Evolutionary conservation across 2,888 invertebrate species (phyloP), one percentile per base, ranked within the genome.

Genomic region (Clanis bilineata): DNA sequence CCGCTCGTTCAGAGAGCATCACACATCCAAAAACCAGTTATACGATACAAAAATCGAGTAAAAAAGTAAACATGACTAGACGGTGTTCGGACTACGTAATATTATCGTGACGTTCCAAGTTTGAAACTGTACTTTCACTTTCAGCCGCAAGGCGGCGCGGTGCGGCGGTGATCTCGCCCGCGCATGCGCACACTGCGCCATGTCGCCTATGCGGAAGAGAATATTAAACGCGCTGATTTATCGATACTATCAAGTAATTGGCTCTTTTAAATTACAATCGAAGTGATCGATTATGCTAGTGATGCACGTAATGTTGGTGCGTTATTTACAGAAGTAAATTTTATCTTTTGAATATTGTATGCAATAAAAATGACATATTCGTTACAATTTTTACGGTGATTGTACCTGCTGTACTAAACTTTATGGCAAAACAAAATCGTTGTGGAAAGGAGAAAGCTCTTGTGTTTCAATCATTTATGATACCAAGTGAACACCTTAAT

Each of bases 61-160:
- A 66, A 67, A 69, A 73, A 68, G 66, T 69, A 70, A 71, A 71
- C 65, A 66, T 63, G 57, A 56, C 58, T 64, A 68, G 68, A 62
- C 62, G 68, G 66, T 64, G 61, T 58, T 51, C 57, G 61, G 56
- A 18, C 65, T 64, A 70, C 75, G 77, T 79, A 80, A 79, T 76
- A 70, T 51, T 76, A 70, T 51, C 32, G 69, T 80, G 81, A 81
- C 81, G 82, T 77, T 74, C 67, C 64, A 71, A 69, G 76, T 77
- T 79, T 76, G 72, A 75, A 79, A 78, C 72, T 66, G 70, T 73
- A 79, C 85, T 84, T 85, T 85, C 85, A 84, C 84, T 85, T 74
- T 81, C 79, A 66, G 66, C 41, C 67, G 62, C 58, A 68, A 68
- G 67, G 66, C 64, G 69, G 66, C 59, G 62, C 65, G 62, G n/a